Evolutionary conservation across 2,888 invertebrate species (phyloP).

Genomic region (Ecdyonurus torrentis): DNA sequence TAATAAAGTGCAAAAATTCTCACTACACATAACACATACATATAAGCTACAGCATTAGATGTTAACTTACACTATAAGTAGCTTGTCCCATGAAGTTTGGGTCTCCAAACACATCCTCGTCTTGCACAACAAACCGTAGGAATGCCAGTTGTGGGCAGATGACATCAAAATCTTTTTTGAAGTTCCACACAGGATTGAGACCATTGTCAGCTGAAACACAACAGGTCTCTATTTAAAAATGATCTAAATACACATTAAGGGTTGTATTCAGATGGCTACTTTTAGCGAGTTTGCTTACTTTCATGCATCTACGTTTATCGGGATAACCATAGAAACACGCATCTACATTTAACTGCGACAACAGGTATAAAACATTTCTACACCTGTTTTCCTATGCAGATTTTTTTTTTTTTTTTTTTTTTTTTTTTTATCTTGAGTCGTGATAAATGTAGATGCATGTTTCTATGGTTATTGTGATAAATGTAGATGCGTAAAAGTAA

Average conservation of each 20-base stretch:
- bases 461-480: no score
- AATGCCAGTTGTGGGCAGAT: slow-evolving; percentile 68
- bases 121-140: slow-evolving; percentile 74
- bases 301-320: no score
- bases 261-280: no score
- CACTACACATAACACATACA: background rate
- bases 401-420: no score
- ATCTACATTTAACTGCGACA: no score
- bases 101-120: slow-evolving; percentile 96
- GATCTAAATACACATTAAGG: background rate
- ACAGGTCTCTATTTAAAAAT: background rate
- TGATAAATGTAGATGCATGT: no score
- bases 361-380: no score
- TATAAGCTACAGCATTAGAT: slow-evolving; percentile 15
- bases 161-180: slow-evolving; percentile 66
- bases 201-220: slow-evolving; percentile 64
- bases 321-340: no score
- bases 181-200: slow-evolving; percentile 85
- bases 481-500: no score
- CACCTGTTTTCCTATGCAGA: no score
- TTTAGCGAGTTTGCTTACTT: no score
- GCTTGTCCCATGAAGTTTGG: slow-evolving; percentile 94
- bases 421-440: no score
- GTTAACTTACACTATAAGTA: slow-evolving; percentile 58
- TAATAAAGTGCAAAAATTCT: background rate